phyloP scores from a whole-genome alignment of 2,113 vertebrate genomes.

The Rhodinocichla rosea region DNA sequence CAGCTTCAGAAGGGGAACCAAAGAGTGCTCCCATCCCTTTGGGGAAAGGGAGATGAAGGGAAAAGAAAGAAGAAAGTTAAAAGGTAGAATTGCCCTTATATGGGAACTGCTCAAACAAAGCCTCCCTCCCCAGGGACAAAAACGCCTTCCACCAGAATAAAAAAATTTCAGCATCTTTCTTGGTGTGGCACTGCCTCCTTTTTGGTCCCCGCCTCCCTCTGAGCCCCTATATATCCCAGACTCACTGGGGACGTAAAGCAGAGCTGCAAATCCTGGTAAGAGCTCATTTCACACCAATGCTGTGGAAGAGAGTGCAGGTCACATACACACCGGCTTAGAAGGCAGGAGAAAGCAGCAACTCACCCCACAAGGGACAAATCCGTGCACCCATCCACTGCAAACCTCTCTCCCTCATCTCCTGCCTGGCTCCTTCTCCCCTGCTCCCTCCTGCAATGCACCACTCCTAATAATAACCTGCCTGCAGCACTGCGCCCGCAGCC shows the following conservation, averaged over 20 bases:
- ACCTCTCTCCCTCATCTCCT: neutral
- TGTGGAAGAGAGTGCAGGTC: neutral
- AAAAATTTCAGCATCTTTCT: conserved; percentile 4
- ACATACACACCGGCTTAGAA: fast-evolving
- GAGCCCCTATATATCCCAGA: neutral
- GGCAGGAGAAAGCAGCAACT: neutral
- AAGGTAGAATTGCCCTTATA: conserved; percentile 16
- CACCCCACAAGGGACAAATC: fast-evolving
- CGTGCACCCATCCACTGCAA: fast-evolving
- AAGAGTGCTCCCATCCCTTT: neutral
- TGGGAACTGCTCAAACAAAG: conserved; percentile 9
- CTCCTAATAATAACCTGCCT: conserved; percentile 77
- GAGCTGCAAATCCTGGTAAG: neutral
- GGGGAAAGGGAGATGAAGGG: neutral
- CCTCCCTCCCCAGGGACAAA: neutral
- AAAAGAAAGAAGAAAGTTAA: neutral
- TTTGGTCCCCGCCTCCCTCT: neutral
- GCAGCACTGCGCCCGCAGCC: neutral
- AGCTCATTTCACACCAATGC: neutral
- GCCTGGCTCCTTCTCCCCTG: neutral
- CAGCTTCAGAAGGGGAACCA: neutral
- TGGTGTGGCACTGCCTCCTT: neutral
- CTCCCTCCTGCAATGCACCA: conserved; percentile 73
- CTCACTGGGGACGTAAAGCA: neutral
- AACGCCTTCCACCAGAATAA: neutral